Evolutionary conservation across 1,140 invertebrate genomes (phyloP), one percentile per base, ranked within the genome.

Genomic region (Ips typographus): DNA sequence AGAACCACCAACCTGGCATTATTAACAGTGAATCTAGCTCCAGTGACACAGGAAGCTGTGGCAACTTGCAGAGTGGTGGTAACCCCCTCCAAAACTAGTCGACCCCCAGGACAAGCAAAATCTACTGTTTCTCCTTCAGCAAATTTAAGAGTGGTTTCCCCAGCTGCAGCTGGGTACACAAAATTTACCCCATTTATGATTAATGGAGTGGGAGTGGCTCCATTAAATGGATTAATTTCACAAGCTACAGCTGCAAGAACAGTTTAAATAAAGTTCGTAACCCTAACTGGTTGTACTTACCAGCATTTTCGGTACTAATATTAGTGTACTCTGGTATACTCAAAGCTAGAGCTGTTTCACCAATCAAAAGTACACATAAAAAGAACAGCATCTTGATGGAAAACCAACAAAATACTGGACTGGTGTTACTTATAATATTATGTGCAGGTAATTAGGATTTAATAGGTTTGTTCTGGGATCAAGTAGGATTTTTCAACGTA

Each of bases 61-160:
- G 68, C 68, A 2, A 70, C 68, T 41, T 39, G 5, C 39, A 59
- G 22, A 44, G 41, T 70, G 8, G 62, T 65, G 2, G 39, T 1
- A 4, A 38, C 40, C 1, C 62, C 68, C 4, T 51, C 43, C 7
- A 61, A 43, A 80, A 83, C 41, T 5, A 77, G 6, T 37, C 53
- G 47, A 37, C 71, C 65, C 56, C 72, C 71, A 2, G 75, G 72
- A 61, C 77, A 78, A 42, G 72, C 70, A 1, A 78, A 56, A 36
- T 70, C 64, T 5, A 74, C 43, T 37, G 61, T 70, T 58, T 74
- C 71, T 2, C 71, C 73, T 5, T 61, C 53, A 7, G 60, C 36
- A 39, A 75, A 62, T 4, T 37, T 52, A 5, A 74, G 4, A 3
- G 67, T 68, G 37, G 2, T 61, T 47, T 64, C 44, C 22, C 57